Base-by-base conservation (phyloP, 1,140 invertebrate genomes). In the Centruroides vittatus region DNA sequence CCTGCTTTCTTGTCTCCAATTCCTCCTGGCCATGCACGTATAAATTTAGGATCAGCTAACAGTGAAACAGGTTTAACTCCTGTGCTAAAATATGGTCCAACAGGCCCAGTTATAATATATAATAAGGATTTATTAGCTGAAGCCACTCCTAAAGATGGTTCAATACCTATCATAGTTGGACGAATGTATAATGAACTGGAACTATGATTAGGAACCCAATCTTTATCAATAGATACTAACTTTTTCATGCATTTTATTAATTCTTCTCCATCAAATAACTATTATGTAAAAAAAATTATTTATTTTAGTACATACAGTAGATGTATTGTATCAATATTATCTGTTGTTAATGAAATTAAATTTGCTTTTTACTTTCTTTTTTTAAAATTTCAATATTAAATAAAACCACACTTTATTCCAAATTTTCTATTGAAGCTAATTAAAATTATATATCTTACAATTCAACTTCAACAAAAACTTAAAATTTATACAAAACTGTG, bases 111-210 rank as follows among this genome's bases (percentile, higher is more conserved):
- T 59, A 99, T 87, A 1, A 93, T 85, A 74, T 86, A 99, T 1
- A 99, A 78, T 52, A 97, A 78, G 3, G 93, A 91, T 47, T 85
- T 84, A 48, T 86, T 84, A 3, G 93, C 84, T 7, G 82, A 76
- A 55, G 83, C 82, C 35, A 99, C 91, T 59, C 95, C 94, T 59
- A 99, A 79, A 1, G 89, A 86, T 12, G 92, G 85, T 91, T 99
- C 95, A 61, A 89, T 95, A 60, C 89, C 95, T 72, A 99, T 98
- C 47, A 97, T 76, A 1, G 96, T 97, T 50, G 97, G 97, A 69
- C 97, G 79, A 61, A 99, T 86, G 71, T 99, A 99, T 5, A 99
- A 79, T 70, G 93, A 94, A 69, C 88, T 86, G 5, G 84, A 78
- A n/a, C 70, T 70, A 69, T 86, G 83, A 73, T 92, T 85, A 4